phyloP scores from a whole-genome alignment of 1,140 invertebrate genomes.

The Drosophila watanabei region DNA sequence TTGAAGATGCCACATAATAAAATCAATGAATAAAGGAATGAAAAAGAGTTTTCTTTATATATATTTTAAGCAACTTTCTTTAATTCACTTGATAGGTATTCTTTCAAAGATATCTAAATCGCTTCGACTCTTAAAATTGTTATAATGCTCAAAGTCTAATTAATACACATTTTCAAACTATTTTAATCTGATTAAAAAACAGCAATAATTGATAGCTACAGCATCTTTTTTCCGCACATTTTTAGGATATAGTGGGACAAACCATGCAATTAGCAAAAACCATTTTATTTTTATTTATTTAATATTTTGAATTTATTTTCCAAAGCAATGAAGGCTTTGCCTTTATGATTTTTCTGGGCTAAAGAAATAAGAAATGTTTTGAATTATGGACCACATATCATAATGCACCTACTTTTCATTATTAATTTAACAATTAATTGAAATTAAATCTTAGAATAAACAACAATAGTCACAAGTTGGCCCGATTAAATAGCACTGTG shows the following conservation, averaged over 20 bases:
- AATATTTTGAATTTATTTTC: background rate
- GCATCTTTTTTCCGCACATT: background rate
- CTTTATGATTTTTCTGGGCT: background rate
- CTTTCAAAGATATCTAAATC: too few species aligned
- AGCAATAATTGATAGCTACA: too few species aligned
- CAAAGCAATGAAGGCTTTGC: rapidly evolving
- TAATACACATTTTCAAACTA: too few species aligned
- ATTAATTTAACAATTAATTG: background rate
- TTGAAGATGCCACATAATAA: background rate
- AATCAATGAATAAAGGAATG: background rate
- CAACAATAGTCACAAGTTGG: background rate
- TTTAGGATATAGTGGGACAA: background rate
- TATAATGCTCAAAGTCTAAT: too few species aligned
- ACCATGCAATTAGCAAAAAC: background rate
- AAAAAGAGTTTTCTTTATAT: background rate
- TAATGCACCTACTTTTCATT: background rate
- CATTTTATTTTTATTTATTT: too few species aligned
- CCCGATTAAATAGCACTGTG: background rate
- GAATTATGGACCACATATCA: background rate
- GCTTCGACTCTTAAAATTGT: too few species aligned
- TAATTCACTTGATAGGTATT: too few species aligned
- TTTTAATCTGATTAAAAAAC: too few species aligned
- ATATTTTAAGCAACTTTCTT: background rate
- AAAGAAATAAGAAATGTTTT: background rate
- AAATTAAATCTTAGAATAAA: background rate